Evolutionary conservation across 2,888 invertebrate genomes (phyloP).

Genomic region (Ganaspis brasiliensis): DNA sequence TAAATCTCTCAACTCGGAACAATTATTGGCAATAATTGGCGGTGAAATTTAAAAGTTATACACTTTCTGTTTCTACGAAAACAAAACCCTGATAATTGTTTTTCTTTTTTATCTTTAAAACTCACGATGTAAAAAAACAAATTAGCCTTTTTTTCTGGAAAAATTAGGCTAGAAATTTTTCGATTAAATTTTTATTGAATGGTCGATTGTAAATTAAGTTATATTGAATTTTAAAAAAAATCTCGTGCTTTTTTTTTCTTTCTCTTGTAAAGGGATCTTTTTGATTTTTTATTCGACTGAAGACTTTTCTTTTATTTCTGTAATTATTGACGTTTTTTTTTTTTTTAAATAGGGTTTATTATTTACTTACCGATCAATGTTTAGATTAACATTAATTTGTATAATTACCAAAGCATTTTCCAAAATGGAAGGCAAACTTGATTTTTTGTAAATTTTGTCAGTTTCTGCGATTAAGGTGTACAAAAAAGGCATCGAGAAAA

Average conservation of each 20-base stretch:
- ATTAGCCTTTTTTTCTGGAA: too few species aligned
- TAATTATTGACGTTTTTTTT: not conserved
- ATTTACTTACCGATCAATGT: not conserved
- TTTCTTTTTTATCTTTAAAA: too few species aligned
- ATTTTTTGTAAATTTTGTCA: slow-evolving; percentile 18
- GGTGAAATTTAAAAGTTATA: not conserved
- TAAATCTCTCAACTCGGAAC: slow-evolving; percentile 14
- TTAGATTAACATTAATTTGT: not conserved
- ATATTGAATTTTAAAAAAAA: too few species aligned
- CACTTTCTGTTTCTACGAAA: not conserved
- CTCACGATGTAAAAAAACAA: too few species aligned
- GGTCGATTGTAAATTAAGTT: too few species aligned
- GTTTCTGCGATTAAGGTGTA: not conserved
- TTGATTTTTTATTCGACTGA: too few species aligned
- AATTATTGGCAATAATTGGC: slow-evolving; percentile 33
- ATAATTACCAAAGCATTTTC: slow-evolving; percentile 12
- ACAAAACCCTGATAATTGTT: not conserved
- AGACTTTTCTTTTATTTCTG: too few species aligned
- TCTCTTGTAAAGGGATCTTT: too few species aligned
- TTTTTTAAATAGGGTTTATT: not conserved
- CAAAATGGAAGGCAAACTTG: not conserved
- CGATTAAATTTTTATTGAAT: too few species aligned
- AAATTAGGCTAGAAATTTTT: too few species aligned
- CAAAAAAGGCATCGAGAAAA: not conserved
- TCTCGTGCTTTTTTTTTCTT: too few species aligned